Conservation (phyloP, 2,113 vertebrate species). For the Trichechus manatus region DNA sequence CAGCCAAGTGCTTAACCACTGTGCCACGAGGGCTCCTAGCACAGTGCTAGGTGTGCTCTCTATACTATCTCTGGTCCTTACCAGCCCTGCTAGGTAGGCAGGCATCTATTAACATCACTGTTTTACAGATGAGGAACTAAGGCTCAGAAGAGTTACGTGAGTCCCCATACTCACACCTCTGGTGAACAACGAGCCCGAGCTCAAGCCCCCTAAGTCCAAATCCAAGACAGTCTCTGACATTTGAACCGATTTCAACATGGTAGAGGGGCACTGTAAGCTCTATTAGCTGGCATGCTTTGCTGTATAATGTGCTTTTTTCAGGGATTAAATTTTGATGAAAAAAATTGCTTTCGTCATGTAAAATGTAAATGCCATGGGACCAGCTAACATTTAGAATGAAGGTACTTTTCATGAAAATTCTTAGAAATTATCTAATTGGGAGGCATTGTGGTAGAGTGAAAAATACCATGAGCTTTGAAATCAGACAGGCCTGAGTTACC, state of each 20-base stretch:
- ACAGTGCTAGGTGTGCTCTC: background rate
- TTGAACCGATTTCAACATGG: background rate
- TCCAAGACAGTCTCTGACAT: background rate
- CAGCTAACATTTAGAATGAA: conserved; percentile 55
- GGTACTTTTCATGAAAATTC: conserved; percentile 41
- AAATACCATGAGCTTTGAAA: conserved; percentile 1
- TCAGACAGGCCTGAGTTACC: background rate
- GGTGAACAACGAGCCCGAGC: background rate
- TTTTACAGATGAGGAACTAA: conserved; percentile 1
- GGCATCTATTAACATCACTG: background rate
- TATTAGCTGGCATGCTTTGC: background rate
- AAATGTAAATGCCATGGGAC: conserved; percentile 20
- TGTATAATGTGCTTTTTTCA: conserved; percentile 52
- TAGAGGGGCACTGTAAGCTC: too few species aligned
- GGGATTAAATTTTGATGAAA: conserved; percentile 1
- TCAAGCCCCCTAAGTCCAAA: background rate
- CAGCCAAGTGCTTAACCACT: background rate
- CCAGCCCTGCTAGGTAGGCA: background rate
- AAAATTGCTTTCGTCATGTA: background rate
- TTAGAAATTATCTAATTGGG: conserved; percentile 32
- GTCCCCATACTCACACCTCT: background rate
- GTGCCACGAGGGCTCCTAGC: background rate
- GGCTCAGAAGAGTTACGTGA: background rate
- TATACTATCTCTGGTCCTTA: background rate
- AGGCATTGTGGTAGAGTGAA: background rate